Evolutionary conservation across 2,797 vertebrate species (phyloP), one percentile per base, ranked within the genome.

Genomic region (Cuniculus paca): DNA sequence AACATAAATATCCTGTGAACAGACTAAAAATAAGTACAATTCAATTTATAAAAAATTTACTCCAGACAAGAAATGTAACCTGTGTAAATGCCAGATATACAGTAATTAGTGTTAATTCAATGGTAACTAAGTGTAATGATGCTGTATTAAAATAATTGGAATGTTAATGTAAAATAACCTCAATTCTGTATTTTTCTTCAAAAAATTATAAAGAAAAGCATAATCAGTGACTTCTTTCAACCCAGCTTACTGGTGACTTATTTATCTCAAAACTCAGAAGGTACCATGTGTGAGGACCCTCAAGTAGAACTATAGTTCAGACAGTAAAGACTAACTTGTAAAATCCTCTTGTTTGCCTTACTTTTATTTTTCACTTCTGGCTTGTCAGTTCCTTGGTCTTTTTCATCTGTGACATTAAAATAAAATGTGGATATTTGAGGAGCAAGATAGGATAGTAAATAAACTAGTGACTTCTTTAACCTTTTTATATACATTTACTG

Each of bases 241-340:
- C 1, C 2, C 5, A 91, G 17, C 56, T 28, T 61, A 28, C 19
- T 14, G 34, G 20, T 45, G 48, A 75, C 3, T 77, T 68, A 72
- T 26, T 74, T 83, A 45, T 54, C 56, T 89, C n/a, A 58, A 65
- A 91, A 94, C 52, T 77, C 80, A 60, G 36, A 84, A 13, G 85
- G 58, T 88, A 58, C 45, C 34, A 79, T 19, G 61, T 58, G 31
- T 90, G 24, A 82, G 92, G 28, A 3, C 3, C 17, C 12, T 31
- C 2, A 63, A 52, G 8, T 78, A 45, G 36, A 34, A 78, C 2
- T 26, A 56, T 9, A 74, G 1, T 34, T 81, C 75, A 28, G 28
- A 58, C 12, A 80, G 61, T 6, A 60, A 12, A 24, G 16, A 10
- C 2, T 56, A 17, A 34, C 75, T n/a, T 65, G 28, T 77, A 31